Conservation (phyloP, 2,888 invertebrate species). For the Cerceris ruficornis region DNA sequence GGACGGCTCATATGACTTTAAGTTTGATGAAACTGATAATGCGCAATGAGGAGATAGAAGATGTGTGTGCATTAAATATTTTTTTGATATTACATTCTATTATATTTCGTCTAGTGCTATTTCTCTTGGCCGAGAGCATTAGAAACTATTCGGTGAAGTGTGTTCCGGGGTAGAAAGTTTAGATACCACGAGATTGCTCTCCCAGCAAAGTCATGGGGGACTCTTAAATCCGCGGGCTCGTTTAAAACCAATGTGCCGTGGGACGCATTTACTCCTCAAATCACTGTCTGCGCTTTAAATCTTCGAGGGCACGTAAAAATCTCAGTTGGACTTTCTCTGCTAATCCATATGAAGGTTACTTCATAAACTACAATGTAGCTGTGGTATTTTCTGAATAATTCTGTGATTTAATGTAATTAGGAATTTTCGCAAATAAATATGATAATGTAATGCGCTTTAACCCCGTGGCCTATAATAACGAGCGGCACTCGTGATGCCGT, state of each 20-base stretch:
- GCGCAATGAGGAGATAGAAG: too few species aligned
- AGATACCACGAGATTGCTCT: conserved; percentile 1
- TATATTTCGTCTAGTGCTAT: too few species aligned
- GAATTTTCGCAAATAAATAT: too few species aligned
- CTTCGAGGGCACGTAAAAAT: conserved; percentile 1
- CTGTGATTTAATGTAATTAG: too few species aligned
- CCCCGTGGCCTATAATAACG: too few species aligned
- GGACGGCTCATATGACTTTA: too few species aligned
- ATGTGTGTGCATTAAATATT: too few species aligned
- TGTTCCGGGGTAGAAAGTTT: background rate
- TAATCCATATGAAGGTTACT: conserved; percentile 1
- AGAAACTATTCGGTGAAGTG: background rate
- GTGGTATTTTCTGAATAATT: too few species aligned
- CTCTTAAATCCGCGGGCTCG: conserved; percentile 23
- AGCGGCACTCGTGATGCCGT: too few species aligned
- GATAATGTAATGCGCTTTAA: too few species aligned
- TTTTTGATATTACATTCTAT: too few species aligned
- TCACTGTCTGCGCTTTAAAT: conserved; percentile 34
- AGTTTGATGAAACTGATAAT: too few species aligned
- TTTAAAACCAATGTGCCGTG: conserved; percentile 26
- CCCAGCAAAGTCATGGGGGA: conserved; percentile 5
- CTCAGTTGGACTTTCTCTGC: background rate
- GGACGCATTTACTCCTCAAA: conserved; percentile 40
- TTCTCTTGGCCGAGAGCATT: background rate
- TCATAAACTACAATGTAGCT: background rate